A percentile compares a stretch with the other conserved stretches of the same genome.
phyloP scores from a whole-genome alignment of 2,797 vertebrate genomes.

The Cirrhinus mrigala region DNA sequence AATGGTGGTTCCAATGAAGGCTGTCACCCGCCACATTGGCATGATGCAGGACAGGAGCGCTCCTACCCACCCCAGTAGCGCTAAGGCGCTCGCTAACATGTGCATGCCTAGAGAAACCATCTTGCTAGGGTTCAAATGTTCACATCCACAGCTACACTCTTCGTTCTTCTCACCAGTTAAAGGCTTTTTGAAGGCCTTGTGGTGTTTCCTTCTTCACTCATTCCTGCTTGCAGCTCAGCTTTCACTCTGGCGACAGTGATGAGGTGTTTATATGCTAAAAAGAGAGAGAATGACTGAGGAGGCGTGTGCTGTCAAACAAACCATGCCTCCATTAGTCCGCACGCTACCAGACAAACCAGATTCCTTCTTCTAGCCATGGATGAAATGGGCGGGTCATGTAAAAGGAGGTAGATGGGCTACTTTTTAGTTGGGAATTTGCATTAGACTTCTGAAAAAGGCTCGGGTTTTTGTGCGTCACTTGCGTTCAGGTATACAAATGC shows the following conservation, averaged over 20 bases:
- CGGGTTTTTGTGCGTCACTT: neutral
- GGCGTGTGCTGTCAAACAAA: slow-evolving; percentile 53
- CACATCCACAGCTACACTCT: neutral
- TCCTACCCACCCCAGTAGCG: slow-evolving; percentile 77
- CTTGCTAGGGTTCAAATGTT: neutral
- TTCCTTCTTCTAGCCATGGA: slow-evolving; percentile 32
- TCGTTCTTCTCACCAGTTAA: neutral
- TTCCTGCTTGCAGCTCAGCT: slow-evolving; percentile 60
- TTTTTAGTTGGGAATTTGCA: slow-evolving; percentile 31
- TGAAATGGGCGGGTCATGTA: slow-evolving; percentile 24
- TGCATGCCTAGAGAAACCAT: slow-evolving; percentile 80
- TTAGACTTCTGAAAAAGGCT: neutral
- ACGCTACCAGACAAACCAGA: slow-evolving; percentile 58
- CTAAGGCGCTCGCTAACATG: slow-evolving; percentile 77
- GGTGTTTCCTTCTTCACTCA: slow-evolving; percentile 30
- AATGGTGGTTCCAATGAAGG: slow-evolving; percentile 80
- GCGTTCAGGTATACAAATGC: neutral
- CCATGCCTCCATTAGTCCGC: slow-evolving; percentile 64
- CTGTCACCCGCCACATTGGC: slow-evolving; percentile 82
- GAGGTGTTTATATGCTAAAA: slow-evolving; percentile 57
- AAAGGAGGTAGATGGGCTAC: neutral
- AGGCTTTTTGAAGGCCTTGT: slow-evolving; percentile 1
- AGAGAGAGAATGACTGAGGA: slow-evolving; percentile 59
- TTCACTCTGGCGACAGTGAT: slow-evolving; percentile 59
- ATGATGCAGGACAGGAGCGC: slow-evolving; percentile 74